A percentile compares a stretch with the other conserved stretches of the same genome.
Conservation (phyloP, 37 sponge, comb jelly and placozoan genomes). For the Theonella swinhoei region DNA sequence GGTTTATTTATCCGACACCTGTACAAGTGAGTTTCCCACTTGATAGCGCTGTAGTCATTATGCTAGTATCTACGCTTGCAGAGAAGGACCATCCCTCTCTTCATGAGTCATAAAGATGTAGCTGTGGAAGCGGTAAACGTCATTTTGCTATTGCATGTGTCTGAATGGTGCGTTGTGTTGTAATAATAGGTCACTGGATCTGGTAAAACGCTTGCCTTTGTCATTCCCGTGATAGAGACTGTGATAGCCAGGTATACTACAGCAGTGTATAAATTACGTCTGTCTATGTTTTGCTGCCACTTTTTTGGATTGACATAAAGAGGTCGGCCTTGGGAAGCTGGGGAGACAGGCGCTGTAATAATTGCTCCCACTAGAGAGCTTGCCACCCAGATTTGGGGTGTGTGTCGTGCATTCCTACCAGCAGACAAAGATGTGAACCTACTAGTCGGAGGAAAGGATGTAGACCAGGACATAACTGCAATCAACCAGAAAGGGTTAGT, state of each 20-base stretch:
- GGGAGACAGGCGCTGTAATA: slow-evolving; percentile 60
- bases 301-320: no score
- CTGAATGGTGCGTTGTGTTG: neutral
- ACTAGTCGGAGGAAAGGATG: slow-evolving; percentile 82
- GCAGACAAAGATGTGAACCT: slow-evolving; percentile 27
- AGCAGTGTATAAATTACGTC: no score
- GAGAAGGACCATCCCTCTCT: slow-evolving; percentile 79
- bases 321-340: neutral
- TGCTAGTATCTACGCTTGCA: slow-evolving; percentile 31
- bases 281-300: no score
- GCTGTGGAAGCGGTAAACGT: slow-evolving; percentile 90
- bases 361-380: slow-evolving; percentile 96
- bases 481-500: slow-evolving; percentile 18
- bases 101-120: slow-evolving; percentile 90
- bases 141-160: neutral
- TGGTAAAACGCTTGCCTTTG: slow-evolving; percentile 97
- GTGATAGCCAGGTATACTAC: slow-evolving; percentile 23
- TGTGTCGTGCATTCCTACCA: slow-evolving; percentile 60
- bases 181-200: slow-evolving; percentile 79
- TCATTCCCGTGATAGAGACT: slow-evolving; percentile 88
- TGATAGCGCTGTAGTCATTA: neutral
- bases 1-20: slow-evolving; percentile 61
- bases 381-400: slow-evolving; percentile 84
- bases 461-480: slow-evolving; percentile 23
- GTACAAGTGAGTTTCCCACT: slow-evolving; percentile 48